Evolutionary conservation across 2,113 vertebrate species (phyloP).

Genomic region (Corvus cornix): DNA sequence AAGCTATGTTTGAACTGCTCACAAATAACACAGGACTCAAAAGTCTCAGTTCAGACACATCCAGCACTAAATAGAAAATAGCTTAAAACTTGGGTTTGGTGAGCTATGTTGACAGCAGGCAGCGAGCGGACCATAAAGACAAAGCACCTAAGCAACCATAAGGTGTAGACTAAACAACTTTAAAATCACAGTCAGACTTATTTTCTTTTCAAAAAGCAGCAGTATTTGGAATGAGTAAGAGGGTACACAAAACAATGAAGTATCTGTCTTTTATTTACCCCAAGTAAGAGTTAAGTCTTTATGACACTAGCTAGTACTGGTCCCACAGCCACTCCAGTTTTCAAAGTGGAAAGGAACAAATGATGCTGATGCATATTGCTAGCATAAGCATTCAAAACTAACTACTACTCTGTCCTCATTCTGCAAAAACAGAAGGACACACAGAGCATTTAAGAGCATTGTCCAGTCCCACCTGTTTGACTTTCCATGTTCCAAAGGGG

Average conservation of each 20-base stretch:
- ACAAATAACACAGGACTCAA: not conserved
- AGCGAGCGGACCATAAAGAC: not conserved
- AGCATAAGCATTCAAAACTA: not conserved
- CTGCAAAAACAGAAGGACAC: not conserved
- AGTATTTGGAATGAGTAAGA: not conserved
- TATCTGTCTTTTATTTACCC: not conserved
- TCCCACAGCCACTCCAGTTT: not conserved
- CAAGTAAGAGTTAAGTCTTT: not conserved
- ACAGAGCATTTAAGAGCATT: not conserved
- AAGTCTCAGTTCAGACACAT: not conserved
- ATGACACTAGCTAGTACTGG: not conserved
- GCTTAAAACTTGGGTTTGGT: not conserved
- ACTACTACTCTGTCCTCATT: not conserved
- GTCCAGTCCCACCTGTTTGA: conserved; percentile 53
- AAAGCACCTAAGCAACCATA: not conserved
- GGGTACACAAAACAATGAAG: not conserved
- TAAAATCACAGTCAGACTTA: not conserved
- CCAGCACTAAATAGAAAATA: not conserved
- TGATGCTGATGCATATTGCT: not conserved
- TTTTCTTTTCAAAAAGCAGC: not conserved
- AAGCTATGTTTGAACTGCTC: not conserved
- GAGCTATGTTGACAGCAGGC: not conserved
- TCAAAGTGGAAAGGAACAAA: not conserved
- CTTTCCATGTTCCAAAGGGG: conserved; percentile 79
- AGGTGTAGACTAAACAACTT: not conserved